These are phyloP conservation scores for Crossocerus cetratus DNA, from an alignment of 2,888 invertebrate species.

Conservation along the genomic window DNA sequence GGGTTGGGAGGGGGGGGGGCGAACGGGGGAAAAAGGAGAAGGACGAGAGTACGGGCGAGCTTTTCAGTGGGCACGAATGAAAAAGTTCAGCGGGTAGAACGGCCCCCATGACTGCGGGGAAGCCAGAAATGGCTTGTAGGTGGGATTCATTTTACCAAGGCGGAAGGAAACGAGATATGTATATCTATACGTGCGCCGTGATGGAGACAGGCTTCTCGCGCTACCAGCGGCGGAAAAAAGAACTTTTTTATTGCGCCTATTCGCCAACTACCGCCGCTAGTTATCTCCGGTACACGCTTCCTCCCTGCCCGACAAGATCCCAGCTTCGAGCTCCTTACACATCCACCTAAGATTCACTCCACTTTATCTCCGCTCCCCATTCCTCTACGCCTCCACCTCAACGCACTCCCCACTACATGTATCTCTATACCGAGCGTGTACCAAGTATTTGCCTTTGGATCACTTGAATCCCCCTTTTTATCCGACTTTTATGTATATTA, in stretches of 20 bases:
- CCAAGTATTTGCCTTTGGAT: too few species aligned
- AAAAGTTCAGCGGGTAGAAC: constrained; percentile 46
- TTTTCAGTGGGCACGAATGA: constrained; percentile 54
- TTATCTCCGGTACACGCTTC: constrained; percentile 46
- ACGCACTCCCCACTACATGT: too few species aligned
- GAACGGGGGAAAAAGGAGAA: constrained; percentile 20
- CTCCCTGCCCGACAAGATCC: constrained; percentile 5
- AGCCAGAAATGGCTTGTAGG: constrained; percentile 28
- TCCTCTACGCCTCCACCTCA: too few species aligned
- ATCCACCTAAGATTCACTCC: constrained; percentile 37
- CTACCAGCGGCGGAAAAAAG: not conserved
- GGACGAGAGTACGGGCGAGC: constrained; percentile 19
- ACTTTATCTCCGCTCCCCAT: not conserved
- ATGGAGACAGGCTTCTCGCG: constrained; percentile 38
- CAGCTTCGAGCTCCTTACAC: too few species aligned
- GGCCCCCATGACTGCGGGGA: constrained; percentile 2
- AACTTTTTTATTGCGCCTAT: constrained; percentile 60
- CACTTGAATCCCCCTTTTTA: too few species aligned
- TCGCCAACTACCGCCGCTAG: constrained; percentile 45
- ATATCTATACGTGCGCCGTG: constrained; percentile 17
- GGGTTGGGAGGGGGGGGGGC: constrained; percentile 30
- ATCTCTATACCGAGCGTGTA: too few species aligned
- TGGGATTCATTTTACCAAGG: constrained; percentile 41
- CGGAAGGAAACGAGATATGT: constrained; percentile 51
- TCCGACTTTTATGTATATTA: too few species aligned